A percentile compares a stretch with the other conserved stretches of the same genome.
Conservation (phyloP, 2,797 vertebrate genomes). For the Cynodonichthys magdalenae region DNA sequence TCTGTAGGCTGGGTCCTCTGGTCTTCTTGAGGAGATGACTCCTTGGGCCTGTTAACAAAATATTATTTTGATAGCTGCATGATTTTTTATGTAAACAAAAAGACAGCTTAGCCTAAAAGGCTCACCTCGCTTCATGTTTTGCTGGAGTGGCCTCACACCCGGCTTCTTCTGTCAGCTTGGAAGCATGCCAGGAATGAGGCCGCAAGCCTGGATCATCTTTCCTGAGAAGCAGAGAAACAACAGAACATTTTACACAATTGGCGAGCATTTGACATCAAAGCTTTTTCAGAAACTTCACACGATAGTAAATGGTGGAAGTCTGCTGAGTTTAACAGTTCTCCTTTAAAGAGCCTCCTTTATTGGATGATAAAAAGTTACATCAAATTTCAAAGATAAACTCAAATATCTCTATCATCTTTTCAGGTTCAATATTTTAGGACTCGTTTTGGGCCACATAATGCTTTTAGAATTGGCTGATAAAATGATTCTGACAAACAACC, state of each 20-base stretch:
- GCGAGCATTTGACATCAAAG: constrained; percentile 2
- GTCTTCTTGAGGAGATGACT: constrained; percentile 79
- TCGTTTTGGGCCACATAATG: no score
- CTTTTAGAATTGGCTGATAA: no score
- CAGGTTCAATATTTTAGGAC: not conserved
- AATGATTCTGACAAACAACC: no score
- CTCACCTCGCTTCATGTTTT: constrained; percentile 86
- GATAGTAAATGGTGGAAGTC: not conserved
- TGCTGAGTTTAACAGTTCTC: not conserved
- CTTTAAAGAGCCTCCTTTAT: not conserved
- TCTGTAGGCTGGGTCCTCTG: constrained; percentile 77
- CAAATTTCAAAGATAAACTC: not conserved
- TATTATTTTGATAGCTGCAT: not conserved
- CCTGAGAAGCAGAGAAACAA: constrained; percentile 70
- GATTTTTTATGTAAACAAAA: not conserved
- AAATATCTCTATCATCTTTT: not conserved
- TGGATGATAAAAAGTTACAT: not conserved
- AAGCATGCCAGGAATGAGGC: constrained; percentile 91
- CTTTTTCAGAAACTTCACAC: not conserved
- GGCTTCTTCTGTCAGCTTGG: constrained; percentile 87
- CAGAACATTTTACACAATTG: constrained; percentile 3
- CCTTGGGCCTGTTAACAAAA: constrained; percentile 79
- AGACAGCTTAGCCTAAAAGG: not conserved
- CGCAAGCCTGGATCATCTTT: constrained; percentile 84
- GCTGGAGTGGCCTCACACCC: constrained; percentile 56